Evolutionary conservation across 2,888 invertebrate species (phyloP).

Genomic region (Drosophila diplacantha): DNA sequence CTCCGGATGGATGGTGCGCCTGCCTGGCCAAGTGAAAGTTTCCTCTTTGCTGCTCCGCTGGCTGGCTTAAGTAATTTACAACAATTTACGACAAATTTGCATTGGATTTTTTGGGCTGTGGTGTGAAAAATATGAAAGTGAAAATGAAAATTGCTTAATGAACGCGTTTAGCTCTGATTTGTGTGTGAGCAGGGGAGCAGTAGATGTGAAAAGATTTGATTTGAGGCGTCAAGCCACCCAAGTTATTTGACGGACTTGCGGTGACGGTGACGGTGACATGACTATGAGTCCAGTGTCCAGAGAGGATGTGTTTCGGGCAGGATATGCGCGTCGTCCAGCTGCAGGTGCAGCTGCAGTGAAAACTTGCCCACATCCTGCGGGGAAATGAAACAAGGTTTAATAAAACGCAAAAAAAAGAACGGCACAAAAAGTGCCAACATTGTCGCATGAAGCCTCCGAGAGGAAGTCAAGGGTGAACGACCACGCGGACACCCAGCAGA

Average conservation of each 20-base stretch:
- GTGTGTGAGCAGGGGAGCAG: slow-evolving; percentile 3
- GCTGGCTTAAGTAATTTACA: slow-evolving; percentile 57
- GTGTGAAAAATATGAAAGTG: slow-evolving; percentile 48
- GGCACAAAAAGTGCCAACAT: slow-evolving; percentile 45
- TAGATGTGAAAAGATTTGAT: slow-evolving; percentile 14
- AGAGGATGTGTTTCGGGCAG: slow-evolving; percentile 41
- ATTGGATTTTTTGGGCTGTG: slow-evolving; percentile 27
- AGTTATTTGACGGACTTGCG: slow-evolving; percentile 11
- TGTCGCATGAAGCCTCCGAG: slow-evolving; percentile 29
- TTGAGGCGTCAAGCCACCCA: neutral
- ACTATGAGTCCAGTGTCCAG: slow-evolving; percentile 12
- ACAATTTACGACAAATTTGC: slow-evolving; percentile 68
- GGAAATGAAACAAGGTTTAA: slow-evolving; percentile 30
- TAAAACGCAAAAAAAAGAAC: slow-evolving; percentile 6
- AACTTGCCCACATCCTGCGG: slow-evolving; percentile 58
- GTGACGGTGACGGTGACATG: slow-evolving; percentile 8
- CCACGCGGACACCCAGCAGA: slow-evolving; percentile 25
- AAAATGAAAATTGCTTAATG: slow-evolving; percentile 38
- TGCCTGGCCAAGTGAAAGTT: slow-evolving; percentile 59
- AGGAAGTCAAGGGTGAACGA: slow-evolving; percentile 43
- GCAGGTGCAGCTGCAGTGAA: slow-evolving; percentile 65
- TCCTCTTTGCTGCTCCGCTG: slow-evolving; percentile 25
- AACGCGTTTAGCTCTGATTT: slow-evolving; percentile 24
- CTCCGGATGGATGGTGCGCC: slow-evolving; percentile 3
- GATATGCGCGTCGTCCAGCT: slow-evolving; percentile 57